Conservation (phyloP, 2,113 vertebrate species). For the Lipotes vexillifer region DNA sequence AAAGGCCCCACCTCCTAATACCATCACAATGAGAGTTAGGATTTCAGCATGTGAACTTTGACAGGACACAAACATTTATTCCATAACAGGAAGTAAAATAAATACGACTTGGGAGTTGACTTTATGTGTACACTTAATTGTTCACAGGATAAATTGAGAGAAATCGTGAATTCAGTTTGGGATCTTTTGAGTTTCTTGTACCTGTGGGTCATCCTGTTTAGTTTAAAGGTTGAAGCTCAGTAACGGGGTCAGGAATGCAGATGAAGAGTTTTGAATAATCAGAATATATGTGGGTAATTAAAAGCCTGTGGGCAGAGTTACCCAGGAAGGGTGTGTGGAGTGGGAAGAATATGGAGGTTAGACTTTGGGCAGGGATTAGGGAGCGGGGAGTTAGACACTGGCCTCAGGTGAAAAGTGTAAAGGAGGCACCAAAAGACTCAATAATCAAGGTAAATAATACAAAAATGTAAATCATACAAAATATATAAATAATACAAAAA, state of each 20-base stretch:
- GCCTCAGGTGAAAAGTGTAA: not conserved
- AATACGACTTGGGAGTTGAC: not conserved
- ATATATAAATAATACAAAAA: not conserved
- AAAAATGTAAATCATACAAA: not conserved
- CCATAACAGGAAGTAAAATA: not conserved
- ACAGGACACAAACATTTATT: not conserved
- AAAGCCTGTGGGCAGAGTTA: not conserved
- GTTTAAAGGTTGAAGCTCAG: not conserved
- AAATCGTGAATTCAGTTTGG: not conserved
- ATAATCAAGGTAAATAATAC: not conserved
- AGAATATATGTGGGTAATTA: not conserved
- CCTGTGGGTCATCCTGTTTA: not conserved
- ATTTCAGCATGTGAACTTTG: not conserved
- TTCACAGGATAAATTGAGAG: not conserved
- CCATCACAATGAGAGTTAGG: not conserved
- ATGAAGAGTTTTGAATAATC: not conserved
- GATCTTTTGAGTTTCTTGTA: not conserved
- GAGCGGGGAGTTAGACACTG: not conserved
- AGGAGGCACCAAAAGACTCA: not conserved
- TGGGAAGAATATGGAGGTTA: not conserved
- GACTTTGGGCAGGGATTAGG: not conserved
- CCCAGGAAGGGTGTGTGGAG: not conserved
- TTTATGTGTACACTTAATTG: not conserved
- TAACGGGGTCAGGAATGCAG: not conserved
- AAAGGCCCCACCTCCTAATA: not conserved